Percentiles rank a stretch among this genome's conserved stretches.
Conservation (phyloP, 2,113 vertebrate species). For the Psilopsiagon aurifrons region DNA sequence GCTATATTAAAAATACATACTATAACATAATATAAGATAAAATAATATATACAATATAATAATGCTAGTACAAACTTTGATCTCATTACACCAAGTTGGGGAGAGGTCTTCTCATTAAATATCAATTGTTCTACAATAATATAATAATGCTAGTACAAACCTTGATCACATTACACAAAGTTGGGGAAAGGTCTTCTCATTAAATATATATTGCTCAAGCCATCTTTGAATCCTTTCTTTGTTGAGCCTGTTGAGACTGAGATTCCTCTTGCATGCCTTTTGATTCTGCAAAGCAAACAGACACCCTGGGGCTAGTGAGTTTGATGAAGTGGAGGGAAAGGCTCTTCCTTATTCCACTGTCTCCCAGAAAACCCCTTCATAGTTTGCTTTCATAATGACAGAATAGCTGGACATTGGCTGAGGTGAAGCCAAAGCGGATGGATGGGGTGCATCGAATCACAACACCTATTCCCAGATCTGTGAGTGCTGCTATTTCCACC, state of each 20-base stretch:
- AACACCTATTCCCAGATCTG: neutral
- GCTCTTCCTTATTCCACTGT: neutral
- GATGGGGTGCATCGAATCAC: neutral
- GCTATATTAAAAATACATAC: too few relatives aligned
- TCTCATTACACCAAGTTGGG: too few relatives aligned
- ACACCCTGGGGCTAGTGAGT: fast-evolving
- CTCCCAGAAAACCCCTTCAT: neutral
- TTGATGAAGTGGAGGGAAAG: neutral
- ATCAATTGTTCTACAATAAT: too few relatives aligned
- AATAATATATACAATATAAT: too few relatives aligned
- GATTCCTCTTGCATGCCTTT: neutral
- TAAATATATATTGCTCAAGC: neutral
- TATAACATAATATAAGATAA: too few relatives aligned
- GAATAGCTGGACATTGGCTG: neutral
- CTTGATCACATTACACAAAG: too few relatives aligned
- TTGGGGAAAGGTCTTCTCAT: neutral
- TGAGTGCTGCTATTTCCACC: neutral
- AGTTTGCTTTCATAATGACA: neutral
- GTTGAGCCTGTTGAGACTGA: neutral
- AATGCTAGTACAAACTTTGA: too few relatives aligned
- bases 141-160: too few relatives aligned
- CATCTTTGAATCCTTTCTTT: neutral
- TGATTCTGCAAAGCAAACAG: neutral
- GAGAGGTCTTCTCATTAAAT: too few relatives aligned
- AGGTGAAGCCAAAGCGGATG: neutral